Evolutionary conservation across 1,140 invertebrate species (phyloP), one percentile per base, ranked within the genome.

Genomic region (Caenorhabditis tropicalis): DNA sequence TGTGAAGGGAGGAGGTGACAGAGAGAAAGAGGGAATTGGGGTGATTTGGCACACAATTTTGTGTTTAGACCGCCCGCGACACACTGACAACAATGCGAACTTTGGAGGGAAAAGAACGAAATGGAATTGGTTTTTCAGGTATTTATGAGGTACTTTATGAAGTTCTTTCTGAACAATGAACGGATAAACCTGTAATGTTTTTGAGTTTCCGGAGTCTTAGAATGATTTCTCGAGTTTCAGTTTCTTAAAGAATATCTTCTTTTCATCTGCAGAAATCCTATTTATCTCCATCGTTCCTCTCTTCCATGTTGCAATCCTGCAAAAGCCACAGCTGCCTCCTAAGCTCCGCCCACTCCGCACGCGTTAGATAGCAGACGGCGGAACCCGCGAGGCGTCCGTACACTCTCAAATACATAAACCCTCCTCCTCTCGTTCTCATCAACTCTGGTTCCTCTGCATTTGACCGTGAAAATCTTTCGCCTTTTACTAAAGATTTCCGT

Each of bases 401-500:
- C 58, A 65, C 5, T 7, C 12, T 2, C 58, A 4, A 12, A 65
- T 0, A 19, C 12, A n/a, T 65, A 65, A 33, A 65, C 29, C 58
- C 29, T 33, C 29, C 16, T 0, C 29, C 7, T 2, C 9, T 7
- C 19, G 1, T n/a, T 19, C 31, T 65, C 31, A 36, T 19, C 19
- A 65, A 65, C 58, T 65, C 58, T 65, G 58, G 58, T 65, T 65
- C 58, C 58, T 65, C 58, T 65, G 58, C 58, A 65, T 65, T 65
- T 65, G 31, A 65, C 58, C 79, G 51, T 53, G 81, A 82, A 83
- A 83, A 70, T 83, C 58, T 83, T 82, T 82, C 60, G 60, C 53
- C 60, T 82, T 82, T 82, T 82, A 82, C 70, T 74, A 79, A 70
- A 74, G 70, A 83, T 83, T 70, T 70, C 82, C 60, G 70, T 83